These are phyloP conservation scores for Hemithea aestivaria DNA, from an alignment of 2,888 invertebrate genomes.

Conservation along the genomic window DNA sequence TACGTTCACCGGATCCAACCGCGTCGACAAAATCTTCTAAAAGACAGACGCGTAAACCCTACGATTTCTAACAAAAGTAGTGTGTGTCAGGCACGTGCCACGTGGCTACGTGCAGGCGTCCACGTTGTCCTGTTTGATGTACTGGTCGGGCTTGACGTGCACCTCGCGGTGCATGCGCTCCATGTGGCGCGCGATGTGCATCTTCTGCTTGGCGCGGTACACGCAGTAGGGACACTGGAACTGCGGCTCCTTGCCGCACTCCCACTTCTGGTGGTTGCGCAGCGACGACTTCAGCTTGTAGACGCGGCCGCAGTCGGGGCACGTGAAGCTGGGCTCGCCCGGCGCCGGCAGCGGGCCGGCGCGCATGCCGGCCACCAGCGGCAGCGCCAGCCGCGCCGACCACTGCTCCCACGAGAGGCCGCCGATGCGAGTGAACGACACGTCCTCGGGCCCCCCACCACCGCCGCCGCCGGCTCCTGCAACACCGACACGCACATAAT, in stretches of 20 bases:
- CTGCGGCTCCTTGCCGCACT: slow-evolving; percentile 91
- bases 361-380: slow-evolving; percentile 76
- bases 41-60: slow-evolving; percentile 34
- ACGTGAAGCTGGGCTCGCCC: slow-evolving; percentile 83
- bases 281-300: slow-evolving; percentile 93
- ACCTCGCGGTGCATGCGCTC: slow-evolving; percentile 89
- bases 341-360: slow-evolving; percentile 37
- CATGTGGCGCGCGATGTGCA: slow-evolving; percentile 91
- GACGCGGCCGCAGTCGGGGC: slow-evolving; percentile 89
- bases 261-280: slow-evolving; percentile 91
- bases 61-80: slow-evolving; percentile 30
- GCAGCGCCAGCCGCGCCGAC: slow-evolving; percentile 87
- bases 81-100: too few relatives aligned
- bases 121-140: slow-evolving; percentile 73
- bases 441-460: slow-evolving; percentile 73
- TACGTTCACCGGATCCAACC: slow-evolving; percentile 12
- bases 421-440: slow-evolving; percentile 85
- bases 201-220: slow-evolving; percentile 91
- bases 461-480: slow-evolving; percentile 49
- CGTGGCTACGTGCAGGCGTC: slow-evolving; percentile 72
- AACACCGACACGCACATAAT: slow-evolving; percentile 41
- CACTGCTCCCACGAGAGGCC: slow-evolving; percentile 86
- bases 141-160: slow-evolving; percentile 71
- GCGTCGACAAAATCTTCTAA: slow-evolving; percentile 24
- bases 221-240: slow-evolving; percentile 90